phyloP scores from a whole-genome alignment of 2,113 vertebrate genomes.

The Circaetus gallicus region DNA sequence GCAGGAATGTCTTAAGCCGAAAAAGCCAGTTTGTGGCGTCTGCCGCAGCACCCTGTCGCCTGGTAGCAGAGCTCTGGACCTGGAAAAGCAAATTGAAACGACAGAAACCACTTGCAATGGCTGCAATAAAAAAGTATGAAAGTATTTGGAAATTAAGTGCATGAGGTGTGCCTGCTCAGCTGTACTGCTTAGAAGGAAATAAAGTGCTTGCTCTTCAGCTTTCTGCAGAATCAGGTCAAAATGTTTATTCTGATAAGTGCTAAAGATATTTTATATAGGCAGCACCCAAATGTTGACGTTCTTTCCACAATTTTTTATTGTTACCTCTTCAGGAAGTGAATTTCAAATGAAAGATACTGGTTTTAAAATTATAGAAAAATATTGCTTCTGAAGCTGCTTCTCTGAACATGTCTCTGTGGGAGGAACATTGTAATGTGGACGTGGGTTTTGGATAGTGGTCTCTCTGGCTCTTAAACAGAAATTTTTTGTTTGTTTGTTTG shows the following conservation, averaged over 20 bases:
- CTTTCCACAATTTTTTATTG: background rate
- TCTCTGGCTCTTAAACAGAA: background rate
- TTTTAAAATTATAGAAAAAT: background rate
- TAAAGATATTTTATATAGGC: background rate
- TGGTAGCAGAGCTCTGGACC: constrained; percentile 79
- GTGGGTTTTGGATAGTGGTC: background rate
- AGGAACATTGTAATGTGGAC: background rate
- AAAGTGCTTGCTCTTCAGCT: background rate
- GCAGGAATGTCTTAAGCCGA: constrained; percentile 91
- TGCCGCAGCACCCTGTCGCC: constrained; percentile 82
- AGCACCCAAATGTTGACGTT: background rate
- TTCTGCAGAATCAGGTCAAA: background rate
- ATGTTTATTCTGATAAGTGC: background rate
- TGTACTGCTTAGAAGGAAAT: background rate
- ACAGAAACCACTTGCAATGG: constrained; percentile 88
- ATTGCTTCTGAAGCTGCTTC: background rate
- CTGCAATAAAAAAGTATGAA: constrained; percentile 86
- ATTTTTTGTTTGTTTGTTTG: background rate
- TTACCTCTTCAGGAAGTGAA: background rate
- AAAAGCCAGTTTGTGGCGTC: constrained; percentile 92
- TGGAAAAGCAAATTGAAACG: constrained; percentile 85
- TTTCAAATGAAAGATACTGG: background rate
- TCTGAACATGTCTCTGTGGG: background rate
- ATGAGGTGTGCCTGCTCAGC: background rate
- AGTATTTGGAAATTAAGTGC: background rate